Base-by-base conservation (phyloP, 2,797 vertebrate genomes). In the Neosilurus mollespiculum region DNA sequence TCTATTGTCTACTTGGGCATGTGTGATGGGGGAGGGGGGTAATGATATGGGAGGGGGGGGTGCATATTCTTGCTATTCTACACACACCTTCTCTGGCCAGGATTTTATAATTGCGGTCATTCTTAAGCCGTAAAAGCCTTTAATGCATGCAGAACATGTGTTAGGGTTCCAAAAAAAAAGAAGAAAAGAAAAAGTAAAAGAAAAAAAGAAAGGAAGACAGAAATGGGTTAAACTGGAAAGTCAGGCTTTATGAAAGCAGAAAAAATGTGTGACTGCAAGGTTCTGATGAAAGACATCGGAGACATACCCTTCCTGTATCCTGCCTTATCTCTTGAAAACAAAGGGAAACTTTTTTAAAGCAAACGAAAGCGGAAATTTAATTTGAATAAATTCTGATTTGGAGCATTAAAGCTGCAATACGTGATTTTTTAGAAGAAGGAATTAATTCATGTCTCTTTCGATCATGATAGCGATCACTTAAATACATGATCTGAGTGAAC, bases 191-290 rank as follows among this genome's bases (percentile, higher is more conserved):
- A 26, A 5, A 18, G 49, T 8, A 76, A 72, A 59, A 65, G n/a
- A n/a, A 66, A 76, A 71, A 16, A 71, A 81, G 70, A 86, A 87
- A 83, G 37, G 62, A 82, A 88, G 88, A 89, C 78, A 64, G 76
- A 88, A 85, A 89, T 92, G 89, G 9, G 90, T 90, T 89, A 93
- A 94, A 94, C 94, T 92, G 93, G 94, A 94, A 94, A 95, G 91
- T 93, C 93, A 91, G 90, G 93, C 92, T 93, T 93, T 90, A 90
- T 89, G 87, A 90, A 86, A 85, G 87, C 87, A 83, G 76, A 89
- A 92, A 91, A 93, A 93, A 93, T 91, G 89, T 87, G 90, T 91
- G 86, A 91, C 92, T 93, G 91, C 87, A 87, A 93, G 92, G 90
- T 87, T 93, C 92, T 90, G 90, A 88, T 89, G 88, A 87, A 88